Evolutionary conservation across 2,888 invertebrate genomes (phyloP), one percentile per base, ranked within the genome.

Genomic region (Troides oblongomaculatus): DNA sequence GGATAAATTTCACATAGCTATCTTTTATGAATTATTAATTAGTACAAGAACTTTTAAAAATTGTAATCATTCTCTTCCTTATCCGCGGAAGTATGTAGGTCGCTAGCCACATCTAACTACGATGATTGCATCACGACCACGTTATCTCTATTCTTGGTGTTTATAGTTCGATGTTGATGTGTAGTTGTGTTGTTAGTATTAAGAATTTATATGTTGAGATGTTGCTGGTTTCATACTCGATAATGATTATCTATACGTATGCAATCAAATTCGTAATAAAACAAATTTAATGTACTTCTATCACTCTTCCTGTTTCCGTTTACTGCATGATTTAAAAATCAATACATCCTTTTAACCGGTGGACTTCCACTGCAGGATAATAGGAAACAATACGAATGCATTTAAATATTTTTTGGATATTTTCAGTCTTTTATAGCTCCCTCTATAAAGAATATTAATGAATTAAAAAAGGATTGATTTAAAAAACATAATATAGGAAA

Each of bases 141-240:
- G 69, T 75, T 67, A 70, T 66, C 70, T 72, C 76, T 78, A 81
- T 80, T 79, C 73, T 79, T 71, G 71, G 59, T 71, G 8, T 62
- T 69, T 68, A 67, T 60, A 63, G 59, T 72, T 23, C 50, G 36
- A 59, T n/a, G 25, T 14, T 39, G 25, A 57, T 62, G 39, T 43
- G 61, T 36, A 57, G 5, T 1, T 4, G 18, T 39, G 7, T 39
- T 39, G 39, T 39, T 39, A 39, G 39, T 39, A 39, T 39, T 39
- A 39, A 6, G 10, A 8, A 39, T 39, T 39, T 10, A 8, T 10
- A 8, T 39, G 8, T 39, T 39, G 6, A 39, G 1, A 7, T 39
- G 39, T 39, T 39, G 39, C 39, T 39, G 39, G 39, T 10, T 39
- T 39, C 39, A 39, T 39, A 0, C 39, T 39, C 39, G 39, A 39